Evolutionary conservation across 2,888 invertebrate genomes (phyloP), one percentile per base, ranked within the genome.

Genomic region (Synanthedon andrenaeformis): DNA sequence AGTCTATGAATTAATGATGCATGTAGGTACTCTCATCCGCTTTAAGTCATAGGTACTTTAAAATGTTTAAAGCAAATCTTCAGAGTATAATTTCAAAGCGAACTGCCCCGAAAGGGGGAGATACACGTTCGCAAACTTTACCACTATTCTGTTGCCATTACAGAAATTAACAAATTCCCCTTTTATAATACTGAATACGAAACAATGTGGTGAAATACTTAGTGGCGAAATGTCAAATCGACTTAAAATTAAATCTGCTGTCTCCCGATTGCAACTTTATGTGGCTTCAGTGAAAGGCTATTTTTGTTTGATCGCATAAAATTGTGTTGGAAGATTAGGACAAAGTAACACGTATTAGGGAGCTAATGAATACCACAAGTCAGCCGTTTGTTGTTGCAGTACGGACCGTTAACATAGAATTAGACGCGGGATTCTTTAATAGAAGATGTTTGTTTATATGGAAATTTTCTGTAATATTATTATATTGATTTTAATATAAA

Each of bases 281-380:
- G 0, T 0, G 0, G 0, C 35, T 13, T 1, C 10, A 0, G 0
- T 0, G 48, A 60, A 69, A 51, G 63, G 70, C 66, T 57, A 57
- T 55, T 61, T 70, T 76, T 69, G 2, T 55, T 1, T 52, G 59
- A 56, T 41, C 2, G 2, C 2, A 3, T 45, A 49, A 53, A 59
- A 62, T 69, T 79, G 77, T 74, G 77, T 72, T 66, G 69, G 70
- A 74, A 80, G 81, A 82, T 82, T 82, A 82, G 81, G 66, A 75
- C 72, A 73, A 78, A 79, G 80, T 80, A 82, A 80, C 81, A 79
- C 74, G 80, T 80, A 82, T 82, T 82, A 82, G 76, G 70, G 70
- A 74, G 74, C 79, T 80, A 81, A 81, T 82, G 82, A 82, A 82
- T 76, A 76, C 80, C 80, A 69, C 81, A 80, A 83, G 80, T 81